phyloP scores from a whole-genome alignment of 2,888 invertebrate species.

The Neoascia interrupta region DNA sequence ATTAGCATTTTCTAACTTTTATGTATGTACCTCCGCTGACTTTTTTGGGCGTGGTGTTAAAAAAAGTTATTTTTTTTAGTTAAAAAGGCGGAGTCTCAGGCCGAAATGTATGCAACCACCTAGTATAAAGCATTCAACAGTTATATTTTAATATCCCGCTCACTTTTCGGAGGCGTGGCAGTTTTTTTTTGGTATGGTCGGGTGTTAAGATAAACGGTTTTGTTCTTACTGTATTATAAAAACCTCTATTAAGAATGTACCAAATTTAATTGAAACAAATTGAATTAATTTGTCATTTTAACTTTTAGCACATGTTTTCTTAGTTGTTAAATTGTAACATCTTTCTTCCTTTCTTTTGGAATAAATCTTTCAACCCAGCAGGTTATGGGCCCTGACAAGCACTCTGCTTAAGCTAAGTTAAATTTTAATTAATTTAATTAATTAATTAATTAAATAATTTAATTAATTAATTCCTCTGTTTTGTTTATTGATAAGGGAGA shows the following conservation, averaged over 20 bases:
- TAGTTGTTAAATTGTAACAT: background rate
- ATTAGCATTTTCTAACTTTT: too few species aligned
- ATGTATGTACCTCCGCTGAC: too few species aligned
- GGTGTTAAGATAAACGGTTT: background rate
- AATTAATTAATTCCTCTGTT: background rate
- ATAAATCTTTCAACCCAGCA: background rate
- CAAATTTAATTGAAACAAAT: too few species aligned
- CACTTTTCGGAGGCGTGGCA: too few species aligned
- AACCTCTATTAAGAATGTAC: too few species aligned
- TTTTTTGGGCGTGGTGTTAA: too few species aligned
- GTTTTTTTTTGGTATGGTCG: too few species aligned
- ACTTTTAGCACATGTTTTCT: background rate
- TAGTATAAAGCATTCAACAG: too few species aligned
- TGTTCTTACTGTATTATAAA: background rate
- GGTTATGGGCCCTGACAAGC: background rate
- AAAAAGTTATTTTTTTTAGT: too few species aligned
- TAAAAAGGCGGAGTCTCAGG: too few species aligned
- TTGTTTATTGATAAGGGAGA: background rate
- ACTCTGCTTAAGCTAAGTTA: background rate
- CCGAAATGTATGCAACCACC: too few species aligned
- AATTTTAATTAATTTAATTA: background rate
- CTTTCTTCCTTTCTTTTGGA: background rate
- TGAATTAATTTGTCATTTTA: background rate
- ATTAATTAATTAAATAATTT: background rate
- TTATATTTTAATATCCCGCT: too few species aligned